These are phyloP conservation scores for Teleiodes luculella DNA, from an alignment of 2,888 invertebrate species.

Conservation along the genomic window DNA sequence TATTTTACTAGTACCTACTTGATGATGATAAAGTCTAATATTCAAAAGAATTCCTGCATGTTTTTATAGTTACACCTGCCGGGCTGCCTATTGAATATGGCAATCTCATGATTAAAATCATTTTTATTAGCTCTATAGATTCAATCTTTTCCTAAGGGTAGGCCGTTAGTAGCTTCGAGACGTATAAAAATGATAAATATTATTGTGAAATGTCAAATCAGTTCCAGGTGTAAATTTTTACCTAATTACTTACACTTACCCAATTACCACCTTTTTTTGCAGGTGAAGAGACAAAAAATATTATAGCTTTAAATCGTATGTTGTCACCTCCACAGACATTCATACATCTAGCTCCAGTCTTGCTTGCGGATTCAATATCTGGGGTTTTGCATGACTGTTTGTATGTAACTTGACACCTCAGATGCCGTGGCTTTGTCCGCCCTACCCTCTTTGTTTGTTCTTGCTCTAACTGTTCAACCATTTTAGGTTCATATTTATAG, in stretches of 20 bases:
- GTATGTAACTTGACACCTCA: conserved; percentile 44
- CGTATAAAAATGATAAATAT: too few relatives aligned
- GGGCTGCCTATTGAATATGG: too few relatives aligned
- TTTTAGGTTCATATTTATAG: background rate
- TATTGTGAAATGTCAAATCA: too few relatives aligned
- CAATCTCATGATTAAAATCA: too few relatives aligned
- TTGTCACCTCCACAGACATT: background rate
- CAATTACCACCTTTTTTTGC: background rate
- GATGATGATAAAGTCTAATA: too few relatives aligned
- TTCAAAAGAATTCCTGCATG: too few relatives aligned
- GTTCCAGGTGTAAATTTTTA: background rate
- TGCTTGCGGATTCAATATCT: conserved; percentile 34
- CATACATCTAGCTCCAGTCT: background rate
- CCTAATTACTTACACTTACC: background rate
- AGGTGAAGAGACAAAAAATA: too few relatives aligned
- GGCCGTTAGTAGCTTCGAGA: too few relatives aligned
- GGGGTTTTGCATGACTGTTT: conserved; percentile 34
- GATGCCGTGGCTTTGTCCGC: conserved; percentile 29
- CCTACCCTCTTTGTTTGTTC: conserved; percentile 15
- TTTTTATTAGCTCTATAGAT: too few relatives aligned
- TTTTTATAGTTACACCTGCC: too few relatives aligned
- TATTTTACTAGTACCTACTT: too few relatives aligned
- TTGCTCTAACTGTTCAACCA: conserved; percentile 11
- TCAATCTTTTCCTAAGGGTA: too few relatives aligned
- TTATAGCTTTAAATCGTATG: background rate